phyloP scores from a whole-genome alignment of 2,113 vertebrate species.

The Ascaphus truei region DNA sequence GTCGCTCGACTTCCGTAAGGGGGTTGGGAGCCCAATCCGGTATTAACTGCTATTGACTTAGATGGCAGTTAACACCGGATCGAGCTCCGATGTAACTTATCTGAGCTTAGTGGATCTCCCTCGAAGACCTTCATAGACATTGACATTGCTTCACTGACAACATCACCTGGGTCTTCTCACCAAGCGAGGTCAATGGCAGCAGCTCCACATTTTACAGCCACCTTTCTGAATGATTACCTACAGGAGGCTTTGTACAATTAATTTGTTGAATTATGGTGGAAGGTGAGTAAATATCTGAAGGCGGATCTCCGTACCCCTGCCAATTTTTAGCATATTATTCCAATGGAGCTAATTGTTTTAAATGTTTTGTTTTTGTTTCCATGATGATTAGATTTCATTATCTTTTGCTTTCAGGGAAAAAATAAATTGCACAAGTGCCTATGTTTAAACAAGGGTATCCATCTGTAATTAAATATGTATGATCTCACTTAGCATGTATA shows the following conservation, averaged over 20 bases:
- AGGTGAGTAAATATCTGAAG: not conserved
- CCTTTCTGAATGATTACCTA: not conserved
- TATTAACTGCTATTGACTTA: no score
- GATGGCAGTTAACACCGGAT: no score
- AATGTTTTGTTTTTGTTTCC: slow-evolving; percentile 8
- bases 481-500: not conserved
- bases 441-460: not conserved
- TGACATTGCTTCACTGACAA: no score
- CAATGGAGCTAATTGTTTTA: not conserved
- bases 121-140: no score
- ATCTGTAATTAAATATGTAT: not conserved
- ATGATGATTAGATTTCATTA: slow-evolving; percentile 8
- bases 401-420: not conserved
- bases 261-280: not conserved
- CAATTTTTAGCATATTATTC: not conserved
- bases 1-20: no score
- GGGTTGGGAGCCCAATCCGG: no score
- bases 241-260: not conserved
- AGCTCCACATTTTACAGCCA: no score
- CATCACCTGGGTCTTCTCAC: no score
- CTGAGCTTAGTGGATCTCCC: no score
- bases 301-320: not conserved
- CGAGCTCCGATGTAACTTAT: no score
- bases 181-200: no score
- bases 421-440: not conserved